Evolutionary conservation across 1,140 invertebrate genomes (phyloP).

Genomic region (Drosophila malerkotliana): DNA sequence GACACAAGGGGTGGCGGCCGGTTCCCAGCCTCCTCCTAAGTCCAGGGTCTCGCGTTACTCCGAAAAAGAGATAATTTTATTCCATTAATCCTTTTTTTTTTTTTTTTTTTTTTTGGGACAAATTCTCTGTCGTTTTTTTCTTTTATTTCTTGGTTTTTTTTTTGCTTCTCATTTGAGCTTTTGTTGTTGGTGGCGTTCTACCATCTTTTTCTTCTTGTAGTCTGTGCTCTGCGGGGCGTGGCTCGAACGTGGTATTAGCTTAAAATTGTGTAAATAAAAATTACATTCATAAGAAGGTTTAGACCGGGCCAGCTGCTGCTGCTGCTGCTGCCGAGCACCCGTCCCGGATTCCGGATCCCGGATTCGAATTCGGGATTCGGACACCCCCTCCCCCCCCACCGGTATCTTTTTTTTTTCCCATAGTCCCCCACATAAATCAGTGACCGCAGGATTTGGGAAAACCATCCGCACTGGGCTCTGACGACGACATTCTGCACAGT

Average conservation of each 20-base stretch:
- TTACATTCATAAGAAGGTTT: slow-evolving; percentile 79
- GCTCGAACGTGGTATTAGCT: slow-evolving; percentile 80
- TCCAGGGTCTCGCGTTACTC: slow-evolving; percentile 63
- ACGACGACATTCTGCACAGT: slow-evolving; percentile 39
- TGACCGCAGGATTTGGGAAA: slow-evolving; percentile 62
- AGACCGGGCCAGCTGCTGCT: slow-evolving; percentile 58
- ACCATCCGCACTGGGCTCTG: slow-evolving; percentile 3
- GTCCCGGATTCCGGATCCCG: background rate
- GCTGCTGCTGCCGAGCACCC: background rate
- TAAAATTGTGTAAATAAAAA: slow-evolving; percentile 83
- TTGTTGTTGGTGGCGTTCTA: slow-evolving; percentile 12
- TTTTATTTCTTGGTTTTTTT: slow-evolving; percentile 16
- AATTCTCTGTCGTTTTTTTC: slow-evolving; percentile 52
- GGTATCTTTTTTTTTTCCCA: background rate
- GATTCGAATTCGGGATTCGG: slow-evolving; percentile 1
- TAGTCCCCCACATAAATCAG: slow-evolving; percentile 57
- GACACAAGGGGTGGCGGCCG: slow-evolving; percentile 24
- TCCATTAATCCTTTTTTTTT: slow-evolving; percentile 80
- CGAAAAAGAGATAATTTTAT: slow-evolving; percentile 82
- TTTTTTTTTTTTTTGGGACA: slow-evolving; percentile 83
- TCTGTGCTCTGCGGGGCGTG: slow-evolving; percentile 58
- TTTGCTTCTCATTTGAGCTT: background rate
- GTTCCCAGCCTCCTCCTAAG: background rate
- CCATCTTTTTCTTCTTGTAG: slow-evolving; percentile 6
- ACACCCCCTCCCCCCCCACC: background rate